A percentile compares a stretch with the other conserved stretches of the same genome.
Evolutionary conservation across 2,888 invertebrate species (phyloP).

Genomic region (Melolontha melolontha): DNA sequence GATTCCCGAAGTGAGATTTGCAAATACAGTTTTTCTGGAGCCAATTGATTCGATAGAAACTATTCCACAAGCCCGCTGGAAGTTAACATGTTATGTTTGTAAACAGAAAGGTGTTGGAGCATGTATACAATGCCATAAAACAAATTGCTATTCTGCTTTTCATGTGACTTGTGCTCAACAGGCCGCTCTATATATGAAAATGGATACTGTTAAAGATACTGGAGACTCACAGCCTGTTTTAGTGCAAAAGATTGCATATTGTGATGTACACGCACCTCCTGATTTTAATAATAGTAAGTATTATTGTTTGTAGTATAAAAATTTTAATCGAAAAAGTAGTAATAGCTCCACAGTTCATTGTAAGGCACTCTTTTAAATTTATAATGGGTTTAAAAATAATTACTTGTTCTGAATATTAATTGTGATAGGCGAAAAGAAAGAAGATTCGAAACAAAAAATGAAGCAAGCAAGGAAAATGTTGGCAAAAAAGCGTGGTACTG

Average conservation of each 20-base stretch:
- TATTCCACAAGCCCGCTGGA: slow-evolving; percentile 96
- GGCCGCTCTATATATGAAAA: slow-evolving; percentile 94
- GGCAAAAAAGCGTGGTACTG: slow-evolving; percentile 85
- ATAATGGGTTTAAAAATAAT: too few species aligned
- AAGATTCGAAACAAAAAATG: slow-evolving; percentile 84
- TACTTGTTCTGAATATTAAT: too few species aligned
- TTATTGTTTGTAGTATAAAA: neutral
- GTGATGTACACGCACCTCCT: slow-evolving; percentile 91
- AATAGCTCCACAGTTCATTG: too few species aligned
- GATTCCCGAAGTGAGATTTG: slow-evolving; percentile 98
- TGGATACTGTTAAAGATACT: slow-evolving; percentile 85
- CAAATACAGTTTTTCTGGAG: slow-evolving; percentile 97
- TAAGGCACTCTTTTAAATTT: too few species aligned
- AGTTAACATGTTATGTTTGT: slow-evolving; percentile 96
- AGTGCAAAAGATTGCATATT: slow-evolving; percentile 96
- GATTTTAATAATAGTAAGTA: slow-evolving; percentile 57
- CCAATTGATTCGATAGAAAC: slow-evolving; percentile 96
- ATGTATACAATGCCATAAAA: slow-evolving; percentile 98
- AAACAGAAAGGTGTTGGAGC: slow-evolving; percentile 93
- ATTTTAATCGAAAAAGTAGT: too few species aligned
- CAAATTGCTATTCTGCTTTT: slow-evolving; percentile 95
- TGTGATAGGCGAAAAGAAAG: slow-evolving; percentile 62
- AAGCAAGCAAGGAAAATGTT: slow-evolving; percentile 88
- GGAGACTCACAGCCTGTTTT: slow-evolving; percentile 75
- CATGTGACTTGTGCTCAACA: slow-evolving; percentile 99